A percentile compares a stretch with the other conserved stretches of the same genome.
Evolutionary conservation across 2,113 vertebrate genomes (phyloP).

Genomic region (Myotis lucifugus): DNA sequence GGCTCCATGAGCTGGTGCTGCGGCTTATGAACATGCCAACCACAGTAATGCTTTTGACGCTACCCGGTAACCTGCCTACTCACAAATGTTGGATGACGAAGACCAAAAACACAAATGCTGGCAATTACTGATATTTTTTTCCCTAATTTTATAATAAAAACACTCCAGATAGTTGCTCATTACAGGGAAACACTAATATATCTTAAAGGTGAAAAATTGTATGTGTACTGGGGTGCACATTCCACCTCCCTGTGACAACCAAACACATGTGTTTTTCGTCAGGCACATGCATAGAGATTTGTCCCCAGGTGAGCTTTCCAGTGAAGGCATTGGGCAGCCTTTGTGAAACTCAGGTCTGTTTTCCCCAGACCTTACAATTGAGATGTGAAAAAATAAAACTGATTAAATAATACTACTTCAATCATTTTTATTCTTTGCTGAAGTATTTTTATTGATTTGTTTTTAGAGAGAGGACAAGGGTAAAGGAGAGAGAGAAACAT

Average conservation of each 20-base stretch:
- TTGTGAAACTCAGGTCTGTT: conserved; percentile 24
- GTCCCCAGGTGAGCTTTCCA: background rate
- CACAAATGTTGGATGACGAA: background rate
- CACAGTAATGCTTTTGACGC: background rate
- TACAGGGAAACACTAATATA: background rate
- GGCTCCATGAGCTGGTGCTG: background rate
- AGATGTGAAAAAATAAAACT: conserved; percentile 5
- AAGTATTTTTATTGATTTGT: no score
- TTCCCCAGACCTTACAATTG: background rate
- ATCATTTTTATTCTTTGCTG: background rate
- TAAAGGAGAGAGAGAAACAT: no score
- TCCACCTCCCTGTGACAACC: background rate
- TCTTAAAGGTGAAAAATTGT: background rate
- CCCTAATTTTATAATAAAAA: background rate
- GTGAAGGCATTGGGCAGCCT: background rate
- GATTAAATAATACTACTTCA: background rate
- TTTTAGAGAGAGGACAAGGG: no score
- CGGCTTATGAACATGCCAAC: background rate
- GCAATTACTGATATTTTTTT: background rate
- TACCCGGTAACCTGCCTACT: background rate
- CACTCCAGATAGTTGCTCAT: background rate
- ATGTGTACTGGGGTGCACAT: background rate
- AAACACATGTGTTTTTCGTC: background rate
- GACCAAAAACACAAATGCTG: background rate
- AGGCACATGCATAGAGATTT: background rate